Evolutionary conservation across 1,140 invertebrate species (phyloP), one percentile per base, ranked within the genome.

Genomic region (Zaprionus lachaisei): DNA sequence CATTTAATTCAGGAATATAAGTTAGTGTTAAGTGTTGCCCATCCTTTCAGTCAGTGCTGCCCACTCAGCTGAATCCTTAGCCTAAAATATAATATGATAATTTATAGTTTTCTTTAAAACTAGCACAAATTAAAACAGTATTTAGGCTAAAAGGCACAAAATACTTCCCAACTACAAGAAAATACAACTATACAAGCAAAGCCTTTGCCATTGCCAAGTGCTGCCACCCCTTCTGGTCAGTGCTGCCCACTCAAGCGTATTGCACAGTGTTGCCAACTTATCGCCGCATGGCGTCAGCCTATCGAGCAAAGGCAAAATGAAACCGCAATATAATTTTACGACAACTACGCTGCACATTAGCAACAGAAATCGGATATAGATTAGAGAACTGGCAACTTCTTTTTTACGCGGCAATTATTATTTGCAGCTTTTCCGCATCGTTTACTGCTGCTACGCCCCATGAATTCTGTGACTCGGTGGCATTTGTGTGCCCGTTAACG

Each of bases 401-500:
- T 24, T 70, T 44, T 47, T 47, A 17, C 31, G 58, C 55, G 38
- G 58, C 41, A 75, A 75, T 75, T 75, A 71, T 71, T 67, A 75
- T 75, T 75, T 58, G 71, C 60, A 31, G 44, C 31, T 75, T 75
- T 75, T 71, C 67, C 72, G 67, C 72, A 57, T 75, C 72, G 72
- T 75, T 75, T 47, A 20, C n/a, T 38, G 6, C 37, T 49, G 60
- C 62, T 57, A 71, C 68, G 68, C 69, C 62, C 51, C 69, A 77
- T 77, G 74, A 77, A 65, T 64, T 64, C 47, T 15, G 20, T 37
- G 67, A 22, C 51, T 71, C 72, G 70, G 37, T 75, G 72, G 72
- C 72, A 57, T 44, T 67, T 26, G 38, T 26, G 38, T n/a, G 66
- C 82, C 81, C 54, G 82, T 81, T 85, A 85, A 74, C 74, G 62